These are phyloP conservation scores for Benthosema pterotum DNA, from an alignment of 2,797 vertebrate species.

Conservation along the genomic window DNA sequence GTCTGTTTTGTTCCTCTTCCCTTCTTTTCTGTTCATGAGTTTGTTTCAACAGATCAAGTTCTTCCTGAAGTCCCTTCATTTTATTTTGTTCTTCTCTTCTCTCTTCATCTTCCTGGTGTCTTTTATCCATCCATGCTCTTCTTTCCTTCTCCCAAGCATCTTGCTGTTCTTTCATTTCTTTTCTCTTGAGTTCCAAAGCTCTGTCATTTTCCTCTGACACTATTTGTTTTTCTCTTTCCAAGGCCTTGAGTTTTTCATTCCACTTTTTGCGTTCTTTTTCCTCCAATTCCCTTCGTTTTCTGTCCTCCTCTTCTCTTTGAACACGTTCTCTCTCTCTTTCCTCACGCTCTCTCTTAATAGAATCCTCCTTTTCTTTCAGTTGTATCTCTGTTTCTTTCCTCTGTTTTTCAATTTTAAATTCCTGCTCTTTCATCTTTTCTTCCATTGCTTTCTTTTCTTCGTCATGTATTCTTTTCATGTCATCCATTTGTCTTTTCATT, in stretches of 20 bases:
- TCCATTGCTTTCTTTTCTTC: too few relatives aligned
- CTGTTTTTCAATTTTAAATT: not conserved
- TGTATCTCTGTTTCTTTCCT: not conserved
- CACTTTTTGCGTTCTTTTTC: not conserved
- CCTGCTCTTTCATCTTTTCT: too few relatives aligned
- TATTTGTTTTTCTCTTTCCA: not conserved
- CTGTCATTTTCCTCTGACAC: not conserved
- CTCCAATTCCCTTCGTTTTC: not conserved
- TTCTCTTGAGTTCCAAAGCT: not conserved
- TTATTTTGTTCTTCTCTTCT: too few relatives aligned
- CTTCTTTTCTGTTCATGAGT: not conserved
- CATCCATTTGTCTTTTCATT: too few relatives aligned
- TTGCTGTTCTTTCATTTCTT: slow-evolving; percentile 1
- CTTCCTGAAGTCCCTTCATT: not conserved
- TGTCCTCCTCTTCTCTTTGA: not conserved
- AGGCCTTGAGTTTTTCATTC: not conserved
- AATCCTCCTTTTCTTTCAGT: too few relatives aligned
- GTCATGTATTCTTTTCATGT: too few relatives aligned
- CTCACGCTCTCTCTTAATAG: too few relatives aligned
- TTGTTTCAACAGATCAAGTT: not conserved
- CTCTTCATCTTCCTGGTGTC: too few relatives aligned
- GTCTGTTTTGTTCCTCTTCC: not conserved
- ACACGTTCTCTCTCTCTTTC: too few relatives aligned
- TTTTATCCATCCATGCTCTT: too few relatives aligned
- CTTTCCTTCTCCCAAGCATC: too few relatives aligned